Evolutionary conservation across 2,113 vertebrate species (phyloP).

Genomic region (Seriola quinqueradiata): DNA sequence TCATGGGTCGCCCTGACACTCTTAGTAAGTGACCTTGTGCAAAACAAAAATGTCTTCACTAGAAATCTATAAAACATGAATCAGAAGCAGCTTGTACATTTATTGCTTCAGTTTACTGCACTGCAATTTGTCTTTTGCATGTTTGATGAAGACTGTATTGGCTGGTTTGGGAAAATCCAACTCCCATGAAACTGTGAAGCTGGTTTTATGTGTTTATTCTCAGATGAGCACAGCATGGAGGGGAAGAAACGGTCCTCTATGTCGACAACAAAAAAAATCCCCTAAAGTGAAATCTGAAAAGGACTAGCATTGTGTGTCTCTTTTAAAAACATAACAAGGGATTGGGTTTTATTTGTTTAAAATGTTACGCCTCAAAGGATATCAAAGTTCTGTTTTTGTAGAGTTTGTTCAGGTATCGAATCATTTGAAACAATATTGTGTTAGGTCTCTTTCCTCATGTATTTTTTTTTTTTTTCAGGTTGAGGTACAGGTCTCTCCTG

Average conservation of each 20-base stretch:
- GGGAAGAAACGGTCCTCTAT: neutral
- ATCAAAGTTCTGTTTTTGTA: neutral
- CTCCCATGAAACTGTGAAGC: neutral
- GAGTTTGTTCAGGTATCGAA: neutral
- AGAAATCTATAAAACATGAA: neutral
- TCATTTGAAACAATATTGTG: slow-evolving; percentile 39
- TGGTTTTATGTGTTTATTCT: neutral
- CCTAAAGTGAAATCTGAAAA: slow-evolving; percentile 10
- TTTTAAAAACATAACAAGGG: slow-evolving; percentile 36
- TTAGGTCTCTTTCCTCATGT: neutral
- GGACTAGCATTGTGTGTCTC: neutral
- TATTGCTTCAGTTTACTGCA: neutral
- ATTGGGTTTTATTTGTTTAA: slow-evolving; percentile 54
- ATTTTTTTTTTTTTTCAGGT: neutral
- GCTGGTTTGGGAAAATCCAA: neutral
- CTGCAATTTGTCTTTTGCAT: neutral
- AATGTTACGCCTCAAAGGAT: neutral
- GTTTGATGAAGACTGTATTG: neutral
- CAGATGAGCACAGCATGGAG: slow-evolving; percentile 11
- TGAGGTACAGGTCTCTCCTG: neutral
- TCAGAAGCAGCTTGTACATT: neutral
- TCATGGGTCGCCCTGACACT: neutral
- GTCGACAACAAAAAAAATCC: slow-evolving; percentile 8
- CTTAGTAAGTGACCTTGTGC: neutral
- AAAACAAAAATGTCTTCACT: neutral